phyloP scores from a whole-genome alignment of 1,140 invertebrate species.

The Pollicipes pollicipes region DNA sequence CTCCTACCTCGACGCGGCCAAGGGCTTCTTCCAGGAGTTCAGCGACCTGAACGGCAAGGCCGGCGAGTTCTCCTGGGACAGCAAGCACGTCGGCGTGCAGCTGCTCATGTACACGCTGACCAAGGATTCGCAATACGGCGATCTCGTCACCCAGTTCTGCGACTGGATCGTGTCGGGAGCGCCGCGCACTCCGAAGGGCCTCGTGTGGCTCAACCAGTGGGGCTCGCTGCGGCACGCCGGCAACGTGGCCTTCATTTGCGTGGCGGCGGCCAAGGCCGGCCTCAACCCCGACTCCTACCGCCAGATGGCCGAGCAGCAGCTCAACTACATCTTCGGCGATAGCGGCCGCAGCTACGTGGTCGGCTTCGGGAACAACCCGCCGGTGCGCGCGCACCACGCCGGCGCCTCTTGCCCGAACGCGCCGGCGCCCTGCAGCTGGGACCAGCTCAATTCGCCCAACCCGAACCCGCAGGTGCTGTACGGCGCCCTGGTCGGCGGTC shows the following conservation, averaged over 20 bases:
- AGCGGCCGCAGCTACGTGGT: constrained; percentile 42
- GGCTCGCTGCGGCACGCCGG: constrained; percentile 10
- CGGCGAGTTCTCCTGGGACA: constrained; percentile 11
- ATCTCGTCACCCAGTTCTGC: constrained; percentile 10
- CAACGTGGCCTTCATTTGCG: constrained; percentile 13
- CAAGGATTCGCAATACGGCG: constrained; percentile 6
- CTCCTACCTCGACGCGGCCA: constrained; percentile 10
- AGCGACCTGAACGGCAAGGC: constrained; percentile 25
- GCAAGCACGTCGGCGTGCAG: constrained; percentile 9
- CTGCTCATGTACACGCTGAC: constrained; percentile 11
- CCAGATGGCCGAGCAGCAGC: constrained; percentile 41
- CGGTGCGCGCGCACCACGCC: not conserved
- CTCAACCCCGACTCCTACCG: constrained; percentile 21
- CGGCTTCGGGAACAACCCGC: constrained; percentile 36
- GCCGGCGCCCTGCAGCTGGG: constrained; percentile 21
- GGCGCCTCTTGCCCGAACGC: constrained; percentile 20
- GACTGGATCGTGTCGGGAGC: constrained; percentile 13
- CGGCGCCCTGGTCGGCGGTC: constrained; percentile 30
- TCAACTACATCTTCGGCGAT: constrained; percentile 42
- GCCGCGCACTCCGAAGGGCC: constrained; percentile 8
- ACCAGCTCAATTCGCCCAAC: constrained; percentile 16
- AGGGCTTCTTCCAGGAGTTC: constrained; percentile 33
- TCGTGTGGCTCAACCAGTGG: constrained; percentile 11
- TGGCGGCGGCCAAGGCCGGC: constrained; percentile 29
- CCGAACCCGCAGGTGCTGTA: constrained; percentile 26